Percentiles rank a stretch among this genome's conserved stretches.
These are phyloP conservation scores for Aleiodes leptofemur DNA, from an alignment of 2,888 invertebrate species.

Conservation along the genomic window DNA sequence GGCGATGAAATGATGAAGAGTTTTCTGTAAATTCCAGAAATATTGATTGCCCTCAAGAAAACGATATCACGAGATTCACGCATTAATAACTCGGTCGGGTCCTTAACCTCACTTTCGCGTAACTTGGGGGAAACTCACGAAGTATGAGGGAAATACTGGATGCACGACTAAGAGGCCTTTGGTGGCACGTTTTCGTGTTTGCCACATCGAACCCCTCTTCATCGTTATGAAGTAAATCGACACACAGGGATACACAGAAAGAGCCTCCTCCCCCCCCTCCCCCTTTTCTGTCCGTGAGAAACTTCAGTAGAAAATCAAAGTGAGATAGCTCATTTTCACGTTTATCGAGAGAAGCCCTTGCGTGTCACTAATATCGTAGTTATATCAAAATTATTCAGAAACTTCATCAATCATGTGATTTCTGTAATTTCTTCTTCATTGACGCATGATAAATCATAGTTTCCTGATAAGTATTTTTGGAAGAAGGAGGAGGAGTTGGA, in stretches of 20 bases:
- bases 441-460: conserved; percentile 6
- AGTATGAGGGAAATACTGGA: background rate
- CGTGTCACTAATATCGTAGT: conserved; percentile 21
- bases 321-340: conserved; percentile 15
- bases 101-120: conserved; percentile 57
- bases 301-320: conserved; percentile 9
- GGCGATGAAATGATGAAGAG: conserved; percentile 20
- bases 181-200: conserved; percentile 18
- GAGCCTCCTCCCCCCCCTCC: too few relatives aligned
- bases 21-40: background rate
- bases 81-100: conserved; percentile 67
- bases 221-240: conserved; percentile 24
- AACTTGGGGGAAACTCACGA: conserved; percentile 21
- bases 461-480: background rate
- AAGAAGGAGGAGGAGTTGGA: too few relatives aligned
- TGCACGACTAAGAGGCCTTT: conserved; percentile 16
- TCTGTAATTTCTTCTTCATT: conserved; percentile 1
- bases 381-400: background rate
- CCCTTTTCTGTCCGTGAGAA: background rate
- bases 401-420: conserved; percentile 12
- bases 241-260: background rate
- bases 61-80: conserved; percentile 65
- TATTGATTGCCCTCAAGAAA: conserved; percentile 6
- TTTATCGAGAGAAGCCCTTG: conserved; percentile 13
- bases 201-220: conserved; percentile 20